These are phyloP conservation scores for Lasioglossum zephyrum DNA, from an alignment of 2,888 invertebrate species.

Conservation along the genomic window DNA sequence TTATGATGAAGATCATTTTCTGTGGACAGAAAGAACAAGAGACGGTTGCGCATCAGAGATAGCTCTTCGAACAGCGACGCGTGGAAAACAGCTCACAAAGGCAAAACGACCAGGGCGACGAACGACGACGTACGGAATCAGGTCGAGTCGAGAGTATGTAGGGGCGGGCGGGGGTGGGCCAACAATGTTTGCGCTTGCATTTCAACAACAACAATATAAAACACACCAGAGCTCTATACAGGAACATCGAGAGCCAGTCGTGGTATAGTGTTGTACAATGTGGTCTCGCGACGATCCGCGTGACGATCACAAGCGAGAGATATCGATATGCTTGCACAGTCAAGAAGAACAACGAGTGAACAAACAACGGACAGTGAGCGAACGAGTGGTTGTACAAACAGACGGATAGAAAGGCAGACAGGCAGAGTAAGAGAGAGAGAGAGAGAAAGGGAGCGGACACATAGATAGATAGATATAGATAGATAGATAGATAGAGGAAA, in stretches of 20 bases:
- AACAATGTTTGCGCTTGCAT: neutral
- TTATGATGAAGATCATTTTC: conserved; percentile 84
- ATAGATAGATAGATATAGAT: conserved; percentile 1
- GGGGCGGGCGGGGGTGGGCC: neutral
- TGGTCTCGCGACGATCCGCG: neutral
- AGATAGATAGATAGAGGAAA: neutral
- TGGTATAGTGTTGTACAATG: neutral
- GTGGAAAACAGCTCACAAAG: neutral
- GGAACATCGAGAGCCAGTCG: conserved; percentile 9
- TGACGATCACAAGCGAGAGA: conserved; percentile 4
- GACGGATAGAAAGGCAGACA: conserved; percentile 13
- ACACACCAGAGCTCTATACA: conserved; percentile 15
- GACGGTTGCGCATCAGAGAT: conserved; percentile 47
- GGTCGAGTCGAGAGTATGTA: neutral
- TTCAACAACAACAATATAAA: conserved; percentile 10
- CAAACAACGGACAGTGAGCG: conserved; percentile 8
- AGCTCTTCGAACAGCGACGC: neutral
- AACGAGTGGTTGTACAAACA: conserved; percentile 18
- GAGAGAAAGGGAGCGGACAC: neutral
- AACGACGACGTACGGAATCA: conserved; percentile 10
- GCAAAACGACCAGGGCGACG: neutral
- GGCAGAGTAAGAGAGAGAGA: conserved; percentile 4
- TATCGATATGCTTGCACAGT: conserved; percentile 24
- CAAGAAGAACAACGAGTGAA: conserved; percentile 26
- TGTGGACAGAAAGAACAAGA: conserved; percentile 80